These are phyloP conservation scores for Daphoenositta chrysoptera DNA, from an alignment of 2,113 vertebrate species.

Conservation along the genomic window DNA sequence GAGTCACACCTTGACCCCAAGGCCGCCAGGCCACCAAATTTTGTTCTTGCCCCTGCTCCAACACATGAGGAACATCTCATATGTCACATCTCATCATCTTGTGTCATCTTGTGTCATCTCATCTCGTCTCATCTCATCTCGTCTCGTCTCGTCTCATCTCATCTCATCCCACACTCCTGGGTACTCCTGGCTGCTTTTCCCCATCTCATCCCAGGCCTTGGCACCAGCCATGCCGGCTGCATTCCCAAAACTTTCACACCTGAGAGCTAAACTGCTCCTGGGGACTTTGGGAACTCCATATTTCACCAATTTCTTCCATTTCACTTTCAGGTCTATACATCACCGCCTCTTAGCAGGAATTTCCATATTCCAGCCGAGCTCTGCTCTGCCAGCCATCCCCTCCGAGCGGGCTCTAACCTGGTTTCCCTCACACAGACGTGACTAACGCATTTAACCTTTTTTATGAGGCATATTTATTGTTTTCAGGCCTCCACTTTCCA, in stretches of 20 bases:
- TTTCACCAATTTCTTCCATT: neutral
- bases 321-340: neutral
- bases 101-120: neutral
- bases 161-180: neutral
- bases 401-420: neutral
- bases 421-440: neutral
- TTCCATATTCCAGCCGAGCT: neutral
- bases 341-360: neutral
- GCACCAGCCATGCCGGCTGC: fast-evolving
- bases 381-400: neutral
- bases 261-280: neutral
- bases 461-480: constrained; percentile 1
- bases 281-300: neutral
- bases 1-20: neutral
- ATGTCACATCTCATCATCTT: neutral
- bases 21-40: neutral
- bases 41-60: neutral
- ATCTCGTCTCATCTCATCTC: neutral
- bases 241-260: neutral
- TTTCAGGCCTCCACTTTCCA: neutral
- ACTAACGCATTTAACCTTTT: constrained; percentile 21
- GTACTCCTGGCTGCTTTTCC: neutral
- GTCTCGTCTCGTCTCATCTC: neutral
- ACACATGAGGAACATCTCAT: neutral
- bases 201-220: neutral